Evolutionary conservation across 2,113 vertebrate species (phyloP).

Genomic region (Nyctereutes procyonoides): DNA sequence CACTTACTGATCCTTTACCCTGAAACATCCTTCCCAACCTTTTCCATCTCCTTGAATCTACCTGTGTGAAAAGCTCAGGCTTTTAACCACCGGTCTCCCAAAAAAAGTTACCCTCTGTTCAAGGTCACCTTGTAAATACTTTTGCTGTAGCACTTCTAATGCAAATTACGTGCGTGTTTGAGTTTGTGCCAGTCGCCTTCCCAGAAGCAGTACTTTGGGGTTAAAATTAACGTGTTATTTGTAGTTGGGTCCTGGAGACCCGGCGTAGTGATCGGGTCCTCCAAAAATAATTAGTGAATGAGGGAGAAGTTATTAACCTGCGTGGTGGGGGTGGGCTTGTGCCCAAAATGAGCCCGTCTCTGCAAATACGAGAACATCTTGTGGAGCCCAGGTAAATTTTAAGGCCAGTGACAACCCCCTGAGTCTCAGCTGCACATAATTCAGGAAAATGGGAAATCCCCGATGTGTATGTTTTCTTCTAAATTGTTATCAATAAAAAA

Average conservation of each 20-base stretch:
- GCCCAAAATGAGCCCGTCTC: neutral
- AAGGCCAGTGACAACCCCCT: neutral
- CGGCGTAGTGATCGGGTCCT: neutral
- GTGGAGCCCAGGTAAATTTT: neutral
- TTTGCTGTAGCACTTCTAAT: neutral
- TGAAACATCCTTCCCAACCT: neutral
- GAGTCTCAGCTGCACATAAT: neutral
- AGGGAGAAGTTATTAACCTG: neutral
- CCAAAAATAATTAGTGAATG: neutral
- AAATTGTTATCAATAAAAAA: neutral
- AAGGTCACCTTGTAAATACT: neutral
- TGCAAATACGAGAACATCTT: neutral
- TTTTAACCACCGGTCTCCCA: neutral
- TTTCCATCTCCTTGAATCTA: neutral
- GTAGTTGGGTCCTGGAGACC: neutral
- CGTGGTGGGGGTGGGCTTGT: accelerated
- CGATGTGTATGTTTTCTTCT: neutral
- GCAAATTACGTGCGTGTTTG: neutral
- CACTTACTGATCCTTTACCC: neutral
- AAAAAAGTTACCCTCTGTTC: neutral
- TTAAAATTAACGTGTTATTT: neutral
- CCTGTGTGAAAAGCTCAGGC: neutral
- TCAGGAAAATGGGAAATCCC: neutral
- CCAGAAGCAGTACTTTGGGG: neutral
- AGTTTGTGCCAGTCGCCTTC: neutral